Percentiles rank a stretch among this genome's conserved stretches.
Evolutionary conservation across 2,113 vertebrate species (phyloP).

Genomic region (Megaptera novaeangliae): DNA sequence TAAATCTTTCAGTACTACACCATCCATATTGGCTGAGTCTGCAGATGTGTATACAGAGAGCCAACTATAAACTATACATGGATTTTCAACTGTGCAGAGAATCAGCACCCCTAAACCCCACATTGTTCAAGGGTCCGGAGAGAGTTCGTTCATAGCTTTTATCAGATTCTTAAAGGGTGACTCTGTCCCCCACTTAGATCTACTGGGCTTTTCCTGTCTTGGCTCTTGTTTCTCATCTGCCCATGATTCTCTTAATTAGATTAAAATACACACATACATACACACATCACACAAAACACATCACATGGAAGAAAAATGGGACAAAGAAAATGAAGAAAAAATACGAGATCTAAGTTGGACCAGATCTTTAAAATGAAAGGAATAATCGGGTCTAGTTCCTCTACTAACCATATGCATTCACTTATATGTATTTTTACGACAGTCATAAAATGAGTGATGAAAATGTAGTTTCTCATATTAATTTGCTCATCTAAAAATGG

Average conservation of each 20-base stretch:
- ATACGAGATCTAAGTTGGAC: not conserved
- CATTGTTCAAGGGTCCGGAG: not conserved
- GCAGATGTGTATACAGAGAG: not conserved
- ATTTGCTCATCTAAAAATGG: not conserved
- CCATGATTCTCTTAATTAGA: not conserved
- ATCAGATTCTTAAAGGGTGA: not conserved
- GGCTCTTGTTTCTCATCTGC: not conserved
- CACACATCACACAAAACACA: not conserved
- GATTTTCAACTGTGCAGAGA: not conserved
- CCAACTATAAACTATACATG: not conserved
- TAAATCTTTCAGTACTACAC: not conserved
- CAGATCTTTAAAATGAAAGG: not conserved
- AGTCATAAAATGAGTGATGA: not conserved
- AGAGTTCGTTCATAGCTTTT: not conserved
- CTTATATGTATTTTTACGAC: not conserved
- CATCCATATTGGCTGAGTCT: not conserved
- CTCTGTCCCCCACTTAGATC: not conserved
- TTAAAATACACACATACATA: not conserved
- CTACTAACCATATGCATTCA: not conserved
- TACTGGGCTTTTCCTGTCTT: not conserved
- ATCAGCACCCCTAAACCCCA: not conserved
- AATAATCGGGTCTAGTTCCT: not conserved
- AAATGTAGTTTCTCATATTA: not conserved
- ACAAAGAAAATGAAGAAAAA: not conserved
- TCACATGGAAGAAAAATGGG: not conserved